These are phyloP conservation scores for Rhinopomastus cyanomelas DNA, from an alignment of 2,113 vertebrate genomes.

Conservation along the genomic window DNA sequence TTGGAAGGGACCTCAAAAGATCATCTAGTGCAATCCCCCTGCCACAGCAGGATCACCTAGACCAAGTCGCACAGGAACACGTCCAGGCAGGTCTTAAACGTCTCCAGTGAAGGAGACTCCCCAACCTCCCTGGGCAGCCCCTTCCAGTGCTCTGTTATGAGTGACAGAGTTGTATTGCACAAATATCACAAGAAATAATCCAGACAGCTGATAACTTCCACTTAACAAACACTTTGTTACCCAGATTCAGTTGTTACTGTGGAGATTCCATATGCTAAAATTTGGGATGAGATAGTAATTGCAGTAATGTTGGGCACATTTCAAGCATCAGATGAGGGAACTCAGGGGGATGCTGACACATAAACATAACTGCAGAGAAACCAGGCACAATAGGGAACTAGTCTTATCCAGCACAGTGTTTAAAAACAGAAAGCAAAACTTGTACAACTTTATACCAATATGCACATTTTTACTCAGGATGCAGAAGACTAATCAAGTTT, in stretches of 20 bases:
- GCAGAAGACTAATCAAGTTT: not conserved
- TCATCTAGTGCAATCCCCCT: too few relatives aligned
- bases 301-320: not conserved
- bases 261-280: slow-evolving; percentile 9
- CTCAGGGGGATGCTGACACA: not conserved
- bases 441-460: not conserved
- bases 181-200: not conserved
- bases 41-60: too few relatives aligned
- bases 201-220: not conserved
- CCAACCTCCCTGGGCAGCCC: too few relatives aligned
- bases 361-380: not conserved
- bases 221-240: slow-evolving; percentile 41
- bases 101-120: too few relatives aligned
- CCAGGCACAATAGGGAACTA: not conserved
- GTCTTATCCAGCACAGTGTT: not conserved
- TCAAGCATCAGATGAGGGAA: not conserved
- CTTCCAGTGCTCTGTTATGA: too few relatives aligned
- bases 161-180: not conserved
- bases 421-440: slow-evolving; percentile 11
- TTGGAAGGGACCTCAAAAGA: too few relatives aligned
- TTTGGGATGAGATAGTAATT: not conserved
- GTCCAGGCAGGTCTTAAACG: too few relatives aligned
- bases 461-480: not conserved
- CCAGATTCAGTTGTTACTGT: not conserved
- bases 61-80: too few relatives aligned